Base-by-base conservation (phyloP, 2,888 invertebrate species). In the Poecilobothrus nobilitatus region DNA sequence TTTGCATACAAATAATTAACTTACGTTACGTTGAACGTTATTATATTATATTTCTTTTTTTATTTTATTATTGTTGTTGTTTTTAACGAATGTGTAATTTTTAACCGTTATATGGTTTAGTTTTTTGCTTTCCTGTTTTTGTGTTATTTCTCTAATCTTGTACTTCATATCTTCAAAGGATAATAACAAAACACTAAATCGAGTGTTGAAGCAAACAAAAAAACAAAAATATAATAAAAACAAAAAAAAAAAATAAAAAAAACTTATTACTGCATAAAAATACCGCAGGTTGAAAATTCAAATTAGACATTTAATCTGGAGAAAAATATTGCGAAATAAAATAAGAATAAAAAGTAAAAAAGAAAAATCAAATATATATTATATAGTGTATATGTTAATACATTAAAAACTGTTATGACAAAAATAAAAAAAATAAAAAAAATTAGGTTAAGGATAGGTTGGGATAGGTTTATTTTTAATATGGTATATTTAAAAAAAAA, bases 281-380 rank as follows among this genome's bases (percentile, higher is more conserved):
- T 65, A 65, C 65, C 65, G 65, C 65, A 65, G 37, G 65, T 65
- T 65, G n/a, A 65, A 65, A 34, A 65, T 65, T 34, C 65, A 65
- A 65, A 65, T 65, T 65, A 65, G 65, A 65, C 53, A 18, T n/a
- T 6, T 53, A 53, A 53, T 53, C 53, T 53, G 37, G 8, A n/a
- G n/a, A 53, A 18, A 53, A 53, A 53, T 53, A 53, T 53, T 18
- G 15, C 53, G n/a, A 53, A 53, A n/a, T 9, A 53, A 53, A 53
- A 53, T 6, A 18, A 18, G 15, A 53, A 18, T 53, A 18, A 53
- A 53, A 18, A 53, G 2, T n/a, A 18, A 53, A 18, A 41, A 27
- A 27, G 5, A 27, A 27, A 27, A 27, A 4, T 5, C 27, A 27
- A 27, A 27, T 27, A 27, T 27, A 27, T 27, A 27, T n/a, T 27